These are phyloP conservation scores for Oscheius onirici DNA, from an alignment of 2,888 invertebrate genomes.

Conservation along the genomic window DNA sequence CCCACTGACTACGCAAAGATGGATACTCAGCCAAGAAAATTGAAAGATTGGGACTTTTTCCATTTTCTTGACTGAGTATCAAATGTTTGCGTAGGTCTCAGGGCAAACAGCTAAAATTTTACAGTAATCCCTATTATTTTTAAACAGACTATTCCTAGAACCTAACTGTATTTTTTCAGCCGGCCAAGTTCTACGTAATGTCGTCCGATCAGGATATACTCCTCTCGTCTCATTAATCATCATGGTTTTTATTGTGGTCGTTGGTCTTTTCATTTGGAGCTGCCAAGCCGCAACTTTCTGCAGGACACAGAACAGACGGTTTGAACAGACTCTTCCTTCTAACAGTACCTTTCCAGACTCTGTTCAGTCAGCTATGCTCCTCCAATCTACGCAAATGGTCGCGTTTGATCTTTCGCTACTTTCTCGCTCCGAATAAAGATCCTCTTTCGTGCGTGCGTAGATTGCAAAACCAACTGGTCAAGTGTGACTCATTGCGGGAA, in stretches of 20 bases:
- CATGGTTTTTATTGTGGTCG: slow-evolving; percentile 50
- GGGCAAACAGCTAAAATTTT: too few species aligned
- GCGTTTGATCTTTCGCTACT: neutral
- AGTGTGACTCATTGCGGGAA: too few species aligned
- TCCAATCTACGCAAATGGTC: neutral
- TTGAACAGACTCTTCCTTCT: neutral
- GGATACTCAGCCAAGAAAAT: too few species aligned
- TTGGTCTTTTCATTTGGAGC: slow-evolving; percentile 53
- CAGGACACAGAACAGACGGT: slow-evolving; percentile 2
- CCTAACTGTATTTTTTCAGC: slow-evolving; percentile 33
- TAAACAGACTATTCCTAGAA: neutral
- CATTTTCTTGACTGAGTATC: too few species aligned
- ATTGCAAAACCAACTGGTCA: too few species aligned
- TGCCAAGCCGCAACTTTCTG: slow-evolving; percentile 23
- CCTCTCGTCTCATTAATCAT: slow-evolving; percentile 53
- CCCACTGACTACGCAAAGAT: too few species aligned
- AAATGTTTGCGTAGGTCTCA: too few species aligned
- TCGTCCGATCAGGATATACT: slow-evolving; percentile 55
- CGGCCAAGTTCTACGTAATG: slow-evolving; percentile 40
- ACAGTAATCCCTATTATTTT: neutral
- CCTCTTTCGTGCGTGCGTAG: too few species aligned
- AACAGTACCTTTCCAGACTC: neutral
- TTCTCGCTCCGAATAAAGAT: neutral
- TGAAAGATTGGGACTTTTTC: too few species aligned
- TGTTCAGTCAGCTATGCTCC: neutral